Evolutionary conservation across 2,888 invertebrate genomes (phyloP).

Genomic region (Drosophila recens): DNA sequence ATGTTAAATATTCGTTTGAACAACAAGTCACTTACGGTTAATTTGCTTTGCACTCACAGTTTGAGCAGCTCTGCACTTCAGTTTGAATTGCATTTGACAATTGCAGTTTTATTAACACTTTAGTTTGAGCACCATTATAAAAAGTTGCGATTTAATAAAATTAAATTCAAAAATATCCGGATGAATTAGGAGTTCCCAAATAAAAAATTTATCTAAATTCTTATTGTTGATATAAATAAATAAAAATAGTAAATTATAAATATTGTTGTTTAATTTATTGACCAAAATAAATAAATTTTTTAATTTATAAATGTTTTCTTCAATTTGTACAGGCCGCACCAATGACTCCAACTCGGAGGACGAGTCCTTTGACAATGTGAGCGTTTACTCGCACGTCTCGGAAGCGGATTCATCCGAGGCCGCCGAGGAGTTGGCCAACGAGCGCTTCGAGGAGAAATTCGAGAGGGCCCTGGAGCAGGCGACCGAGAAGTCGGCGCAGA

Average conservation of each 20-base stretch:
- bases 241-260: too few species aligned
- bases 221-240: too few species aligned
- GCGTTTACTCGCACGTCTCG: slow-evolving; percentile 92
- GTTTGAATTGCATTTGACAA: too few species aligned
- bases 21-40: neutral
- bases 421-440: slow-evolving; percentile 88
- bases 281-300: too few species aligned
- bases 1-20: neutral
- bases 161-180: too few species aligned
- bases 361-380: slow-evolving; percentile 93
- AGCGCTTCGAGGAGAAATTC: slow-evolving; percentile 94
- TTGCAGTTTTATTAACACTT: too few species aligned
- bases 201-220: too few species aligned
- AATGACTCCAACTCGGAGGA: slow-evolving; percentile 91
- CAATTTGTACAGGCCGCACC: slow-evolving; percentile 73
- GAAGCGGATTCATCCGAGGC: slow-evolving; percentile 87
- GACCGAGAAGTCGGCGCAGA: slow-evolving; percentile 94
- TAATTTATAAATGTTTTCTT: neutral
- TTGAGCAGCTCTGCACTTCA: slow-evolving; percentile 9
- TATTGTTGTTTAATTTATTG: too few species aligned
- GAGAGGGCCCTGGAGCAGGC: slow-evolving; percentile 94
- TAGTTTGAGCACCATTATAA: too few species aligned
- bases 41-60: neutral
- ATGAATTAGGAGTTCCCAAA: too few species aligned
- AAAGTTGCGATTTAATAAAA: too few species aligned